Evolutionary conservation across 2,113 vertebrate species (phyloP), one percentile per base, ranked within the genome.

Genomic region (Crypturellus undulatus): DNA sequence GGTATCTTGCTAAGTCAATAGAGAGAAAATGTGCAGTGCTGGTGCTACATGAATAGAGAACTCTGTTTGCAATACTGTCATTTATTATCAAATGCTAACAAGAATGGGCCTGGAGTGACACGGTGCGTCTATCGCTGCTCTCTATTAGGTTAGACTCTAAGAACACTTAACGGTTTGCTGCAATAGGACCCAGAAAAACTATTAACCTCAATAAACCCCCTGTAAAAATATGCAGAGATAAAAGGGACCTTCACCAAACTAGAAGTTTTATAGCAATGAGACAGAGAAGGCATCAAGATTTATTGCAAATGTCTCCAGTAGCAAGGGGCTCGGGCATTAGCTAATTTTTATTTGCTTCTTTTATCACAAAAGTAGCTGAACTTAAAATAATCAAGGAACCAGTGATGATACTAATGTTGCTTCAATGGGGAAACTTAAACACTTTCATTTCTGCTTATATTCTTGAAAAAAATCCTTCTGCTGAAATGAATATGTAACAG

Each of bases 401-500:
- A 14, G 26, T 36, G 32, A 12, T 78, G 22, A 16, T 76, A 84
- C 70, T 93, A 95, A 69, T 30, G 43, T 36, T 0, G 1, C 26
- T 94, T 88, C 92, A 87, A 5, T 62, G 34, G 78, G 79, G 73
- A 88, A 73, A 89, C 60, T 84, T 72, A 72, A 91, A 93, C 67
- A 76, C 89, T 88, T 90, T 40, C 34, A 84, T 85, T 90, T 83
- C 68, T 89, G 17, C 79, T 90, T 90, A 67, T 84, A 34, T 47
- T 93, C 80, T 93, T 86, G 36, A 70, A 88, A 94, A 89, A 84
- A 32, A 3, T 82, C 51, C 19, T 82, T 42, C 51, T 90, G 38
- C 68, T 84, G 58, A 95, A 94, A 97, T 94, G 92, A 97, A 96
- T 97, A 97, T 96, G 94, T 84, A 97, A 93, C 81, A 94, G 76